Base-by-base conservation (phyloP, 1,140 invertebrate species). In the Semibalanus balanoides region DNA sequence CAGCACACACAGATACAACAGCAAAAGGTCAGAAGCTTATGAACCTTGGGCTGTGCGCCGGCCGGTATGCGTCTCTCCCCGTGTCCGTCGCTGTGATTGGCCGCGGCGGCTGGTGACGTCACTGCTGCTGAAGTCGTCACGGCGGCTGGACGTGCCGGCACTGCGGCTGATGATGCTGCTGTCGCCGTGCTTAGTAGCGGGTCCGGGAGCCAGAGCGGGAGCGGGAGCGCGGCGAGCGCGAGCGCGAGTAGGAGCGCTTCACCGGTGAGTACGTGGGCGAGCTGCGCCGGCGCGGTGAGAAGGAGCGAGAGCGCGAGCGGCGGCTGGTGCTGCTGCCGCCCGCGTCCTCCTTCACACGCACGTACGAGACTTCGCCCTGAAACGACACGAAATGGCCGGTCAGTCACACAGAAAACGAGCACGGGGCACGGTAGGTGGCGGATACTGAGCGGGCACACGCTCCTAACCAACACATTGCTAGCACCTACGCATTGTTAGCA, bases 361-460 rank as follows among this genome's bases (percentile, higher is more conserved):
- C 95, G 83, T 98, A 98, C 19, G 95, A 89, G 71, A 94, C 93
- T 85, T 98, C 96, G 77, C 96, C 96, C 95, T 98, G 81, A 9
- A n/a, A n/a, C n/a, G 35, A 17, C 5, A 40, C 5, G 35, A 40
- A 40, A 40, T 40, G 35, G 35, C 17, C n/a, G n/a, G n/a, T n/a
- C n/a, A n/a, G n/a, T n/a, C n/a, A n/a, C n/a, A n/a, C n/a, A n/a
- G n/a, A n/a, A n/a, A n/a, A n/a, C n/a, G n/a, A n/a, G n/a, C n/a
- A n/a, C n/a, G n/a, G n/a, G n/a, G n/a, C n/a, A n/a, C n/a, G n/a
- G n/a, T n/a, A n/a, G n/a, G n/a, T n/a, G n/a, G n/a, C n/a, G n/a
- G n/a, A n/a, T n/a, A n/a, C n/a, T n/a, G n/a, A n/a, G n/a, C n/a
- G n/a, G n/a, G n/a, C n/a, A n/a, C n/a, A n/a, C n/a, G n/a, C n/a